Conservation (phyloP, 2,113 vertebrate species). For the Brevimyrus niger region DNA sequence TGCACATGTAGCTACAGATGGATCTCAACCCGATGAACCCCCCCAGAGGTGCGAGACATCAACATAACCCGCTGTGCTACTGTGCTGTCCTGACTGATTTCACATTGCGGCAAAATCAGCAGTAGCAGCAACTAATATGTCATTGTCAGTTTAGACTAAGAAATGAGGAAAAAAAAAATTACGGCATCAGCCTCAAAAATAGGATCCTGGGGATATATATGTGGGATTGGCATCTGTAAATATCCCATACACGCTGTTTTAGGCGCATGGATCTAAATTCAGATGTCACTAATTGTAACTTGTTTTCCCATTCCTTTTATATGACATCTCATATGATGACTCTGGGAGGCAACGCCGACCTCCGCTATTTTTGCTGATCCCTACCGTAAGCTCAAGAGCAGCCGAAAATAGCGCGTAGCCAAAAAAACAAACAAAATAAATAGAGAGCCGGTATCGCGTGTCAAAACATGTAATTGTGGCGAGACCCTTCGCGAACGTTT, state of each 20-base stretch:
- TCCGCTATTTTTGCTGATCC: slow-evolving; percentile 26
- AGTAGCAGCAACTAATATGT: background rate
- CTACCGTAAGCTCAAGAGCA: slow-evolving; percentile 11
- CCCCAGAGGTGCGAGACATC: background rate
- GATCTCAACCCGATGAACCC: background rate
- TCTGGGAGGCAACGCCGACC: slow-evolving; percentile 37
- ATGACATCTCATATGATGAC: slow-evolving; percentile 53
- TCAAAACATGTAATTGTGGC: slow-evolving; percentile 24
- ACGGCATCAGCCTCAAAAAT: slow-evolving; percentile 19
- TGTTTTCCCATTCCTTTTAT: slow-evolving; percentile 27
- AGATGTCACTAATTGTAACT: slow-evolving; percentile 36
- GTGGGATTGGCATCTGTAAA: slow-evolving; percentile 29
- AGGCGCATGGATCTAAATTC: slow-evolving; percentile 43
- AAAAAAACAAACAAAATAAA: slow-evolving; percentile 17
- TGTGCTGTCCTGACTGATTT: background rate
- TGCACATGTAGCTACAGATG: background rate
- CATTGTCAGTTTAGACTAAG: background rate
- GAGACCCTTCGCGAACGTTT: slow-evolving; percentile 34
- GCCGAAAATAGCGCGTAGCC: slow-evolving; percentile 33
- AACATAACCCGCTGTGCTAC: background rate
- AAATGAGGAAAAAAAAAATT: background rate
- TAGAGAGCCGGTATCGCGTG: slow-evolving; percentile 19
- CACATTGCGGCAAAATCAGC: background rate
- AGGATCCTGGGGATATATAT: slow-evolving; percentile 27
- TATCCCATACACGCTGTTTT: slow-evolving; percentile 34